A percentile compares a stretch with the other conserved stretches of the same genome.
Evolutionary conservation across 2,888 invertebrate genomes (phyloP).

Genomic region (Phalera bucephala): DNA sequence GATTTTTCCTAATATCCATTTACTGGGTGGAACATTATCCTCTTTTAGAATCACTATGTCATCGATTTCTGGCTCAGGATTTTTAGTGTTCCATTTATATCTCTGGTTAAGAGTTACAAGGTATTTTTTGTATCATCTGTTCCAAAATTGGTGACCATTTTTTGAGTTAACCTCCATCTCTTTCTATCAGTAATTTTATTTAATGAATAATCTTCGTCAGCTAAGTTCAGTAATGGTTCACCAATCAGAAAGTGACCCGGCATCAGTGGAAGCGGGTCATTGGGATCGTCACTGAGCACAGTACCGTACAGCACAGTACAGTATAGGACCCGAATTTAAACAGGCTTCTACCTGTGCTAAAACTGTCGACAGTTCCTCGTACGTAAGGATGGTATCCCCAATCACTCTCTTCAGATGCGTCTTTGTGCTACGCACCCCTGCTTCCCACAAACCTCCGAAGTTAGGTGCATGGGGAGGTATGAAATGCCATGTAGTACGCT

Average conservation of each 20-base stretch:
- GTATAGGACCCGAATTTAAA: conserved; percentile 6
- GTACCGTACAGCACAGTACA: too few relatives aligned
- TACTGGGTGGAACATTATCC: conserved; percentile 13
- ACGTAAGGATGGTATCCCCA: conserved; percentile 6
- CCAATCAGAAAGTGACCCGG: too few relatives aligned
- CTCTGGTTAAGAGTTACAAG: conserved; percentile 8
- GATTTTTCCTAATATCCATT: conserved; percentile 9
- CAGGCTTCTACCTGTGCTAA: conserved; percentile 9
- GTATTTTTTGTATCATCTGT: conserved; percentile 10
- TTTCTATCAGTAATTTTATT: conserved; percentile 4
- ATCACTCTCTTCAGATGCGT: conserved; percentile 6
- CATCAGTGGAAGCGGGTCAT: too few relatives aligned
- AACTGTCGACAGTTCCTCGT: conserved; percentile 9
- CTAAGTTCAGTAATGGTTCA: neutral
- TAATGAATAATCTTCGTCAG: conserved; percentile 6
- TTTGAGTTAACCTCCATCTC: conserved; percentile 10
- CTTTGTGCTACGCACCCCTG: conserved; percentile 4
- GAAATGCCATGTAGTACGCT: too few relatives aligned
- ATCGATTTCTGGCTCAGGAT: too few relatives aligned
- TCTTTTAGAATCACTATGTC: conserved; percentile 10
- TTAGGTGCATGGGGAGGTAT: too few relatives aligned
- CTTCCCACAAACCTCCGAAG: too few relatives aligned
- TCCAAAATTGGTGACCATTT: conserved; percentile 14
- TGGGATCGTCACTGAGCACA: too few relatives aligned
- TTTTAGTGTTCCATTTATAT: conserved; percentile 3